phyloP scores from a whole-genome alignment of 2,797 vertebrate genomes.

The Acrocephalus scirpaceus region DNA sequence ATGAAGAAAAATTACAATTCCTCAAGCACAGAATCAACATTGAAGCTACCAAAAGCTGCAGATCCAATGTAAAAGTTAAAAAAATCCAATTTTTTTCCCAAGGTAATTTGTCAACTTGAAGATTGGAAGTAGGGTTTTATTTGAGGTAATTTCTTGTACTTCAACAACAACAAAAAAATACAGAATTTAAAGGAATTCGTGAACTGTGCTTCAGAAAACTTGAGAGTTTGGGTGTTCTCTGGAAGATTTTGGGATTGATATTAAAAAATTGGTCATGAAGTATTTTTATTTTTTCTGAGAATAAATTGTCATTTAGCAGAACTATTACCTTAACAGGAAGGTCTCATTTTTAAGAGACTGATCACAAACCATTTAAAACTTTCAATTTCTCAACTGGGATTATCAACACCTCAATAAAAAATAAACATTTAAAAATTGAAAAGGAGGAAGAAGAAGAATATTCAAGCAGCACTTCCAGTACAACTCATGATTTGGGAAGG shows the following conservation, averaged over 20 bases:
- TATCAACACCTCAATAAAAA: background rate
- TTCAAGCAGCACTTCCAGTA: background rate
- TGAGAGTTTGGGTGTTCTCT: background rate
- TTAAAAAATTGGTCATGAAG: background rate
- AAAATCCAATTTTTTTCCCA: background rate
- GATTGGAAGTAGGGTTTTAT: background rate
- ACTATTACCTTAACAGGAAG: background rate
- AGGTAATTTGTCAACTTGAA: background rate
- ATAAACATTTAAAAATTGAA: accelerated
- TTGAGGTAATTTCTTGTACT: background rate
- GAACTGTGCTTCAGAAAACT: background rate
- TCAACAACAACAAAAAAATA: background rate
- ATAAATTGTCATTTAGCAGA: background rate
- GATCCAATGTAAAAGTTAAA: background rate
- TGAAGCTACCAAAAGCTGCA: background rate
- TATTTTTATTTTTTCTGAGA: background rate
- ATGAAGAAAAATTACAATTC: background rate
- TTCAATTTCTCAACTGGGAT: background rate
- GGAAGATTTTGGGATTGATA: background rate
- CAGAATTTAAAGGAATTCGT: background rate
- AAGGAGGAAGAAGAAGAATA: background rate
- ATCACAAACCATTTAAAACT: background rate
- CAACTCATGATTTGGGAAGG: background rate
- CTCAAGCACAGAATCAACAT: background rate
- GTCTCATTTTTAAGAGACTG: background rate